Evolutionary conservation across 2,113 vertebrate genomes (phyloP).

Genomic region (Microcebus murinus): DNA sequence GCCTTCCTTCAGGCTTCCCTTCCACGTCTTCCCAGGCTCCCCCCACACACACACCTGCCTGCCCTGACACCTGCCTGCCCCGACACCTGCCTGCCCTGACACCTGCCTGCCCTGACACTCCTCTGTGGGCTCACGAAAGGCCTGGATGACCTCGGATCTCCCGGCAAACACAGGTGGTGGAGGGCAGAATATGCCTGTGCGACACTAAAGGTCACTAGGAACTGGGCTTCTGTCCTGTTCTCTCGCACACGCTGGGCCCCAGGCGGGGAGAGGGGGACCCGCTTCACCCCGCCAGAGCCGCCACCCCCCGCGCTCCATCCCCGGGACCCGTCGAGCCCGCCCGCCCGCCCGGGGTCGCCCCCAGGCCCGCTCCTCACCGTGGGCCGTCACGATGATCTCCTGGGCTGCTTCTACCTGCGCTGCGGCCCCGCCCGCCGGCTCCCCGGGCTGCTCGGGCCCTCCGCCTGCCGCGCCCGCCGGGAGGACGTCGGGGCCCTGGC

Average conservation of each 20-base stretch:
- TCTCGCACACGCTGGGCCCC: background rate
- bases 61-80: background rate
- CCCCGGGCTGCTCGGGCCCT: background rate
- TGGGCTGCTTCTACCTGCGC: too few relatives aligned
- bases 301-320: too few relatives aligned
- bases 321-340: too few relatives aligned
- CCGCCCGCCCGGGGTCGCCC: too few relatives aligned
- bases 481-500: background rate
- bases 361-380: too few relatives aligned
- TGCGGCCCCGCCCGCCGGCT: accelerated
- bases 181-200: background rate
- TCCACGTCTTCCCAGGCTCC: background rate
- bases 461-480: too few relatives aligned
- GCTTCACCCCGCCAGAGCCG: too few relatives aligned
- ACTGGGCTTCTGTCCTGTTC: background rate
- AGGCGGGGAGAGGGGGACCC: too few relatives aligned
- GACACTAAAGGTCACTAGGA: background rate
- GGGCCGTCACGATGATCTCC: too few relatives aligned
- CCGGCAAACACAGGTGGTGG: too few relatives aligned
- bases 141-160: background rate
- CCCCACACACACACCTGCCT: background rate
- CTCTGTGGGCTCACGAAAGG: background rate
- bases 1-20: background rate
- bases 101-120: background rate
- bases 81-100: background rate